Conservation (phyloP, 35 echinoderm and acorn worm species). For the Stichopus chloronotus region DNA sequence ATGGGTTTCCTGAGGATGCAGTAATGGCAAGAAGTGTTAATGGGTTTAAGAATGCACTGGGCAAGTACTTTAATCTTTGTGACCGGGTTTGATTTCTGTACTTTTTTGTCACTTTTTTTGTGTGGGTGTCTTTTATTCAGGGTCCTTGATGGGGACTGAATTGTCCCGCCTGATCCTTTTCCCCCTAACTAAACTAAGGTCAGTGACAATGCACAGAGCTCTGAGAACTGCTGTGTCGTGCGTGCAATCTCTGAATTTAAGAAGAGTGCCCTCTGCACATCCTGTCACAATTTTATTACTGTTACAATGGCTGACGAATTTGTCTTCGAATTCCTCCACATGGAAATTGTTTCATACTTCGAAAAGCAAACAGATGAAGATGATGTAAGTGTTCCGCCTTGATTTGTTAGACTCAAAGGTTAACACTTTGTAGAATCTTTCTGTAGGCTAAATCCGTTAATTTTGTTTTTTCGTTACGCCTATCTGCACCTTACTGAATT, state of each 20-base stretch:
- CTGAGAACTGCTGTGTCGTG: too few species aligned
- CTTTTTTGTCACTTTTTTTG: too few species aligned
- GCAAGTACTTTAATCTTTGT: neutral
- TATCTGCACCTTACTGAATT: neutral
- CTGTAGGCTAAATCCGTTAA: neutral
- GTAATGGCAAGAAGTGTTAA: neutral
- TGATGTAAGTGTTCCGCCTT: constrained; percentile 41
- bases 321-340: constrained; percentile 85
- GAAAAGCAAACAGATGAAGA: constrained; percentile 65
- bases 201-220: too few species aligned
- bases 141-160: too few species aligned
- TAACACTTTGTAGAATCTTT: neutral
- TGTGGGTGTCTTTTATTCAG: too few species aligned
- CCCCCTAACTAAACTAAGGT: too few species aligned
- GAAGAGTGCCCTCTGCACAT: too few species aligned
- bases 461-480: neutral
- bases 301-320: constrained; percentile 76
- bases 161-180: too few species aligned
- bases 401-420: neutral
- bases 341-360: constrained; percentile 82
- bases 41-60: neutral
- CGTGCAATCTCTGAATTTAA: too few species aligned
- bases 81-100: neutral
- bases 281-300: too few species aligned
- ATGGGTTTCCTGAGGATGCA: neutral